Evolutionary conservation across 2,113 vertebrate species (phyloP).

Genomic region (Tenrec ecaudatus): DNA sequence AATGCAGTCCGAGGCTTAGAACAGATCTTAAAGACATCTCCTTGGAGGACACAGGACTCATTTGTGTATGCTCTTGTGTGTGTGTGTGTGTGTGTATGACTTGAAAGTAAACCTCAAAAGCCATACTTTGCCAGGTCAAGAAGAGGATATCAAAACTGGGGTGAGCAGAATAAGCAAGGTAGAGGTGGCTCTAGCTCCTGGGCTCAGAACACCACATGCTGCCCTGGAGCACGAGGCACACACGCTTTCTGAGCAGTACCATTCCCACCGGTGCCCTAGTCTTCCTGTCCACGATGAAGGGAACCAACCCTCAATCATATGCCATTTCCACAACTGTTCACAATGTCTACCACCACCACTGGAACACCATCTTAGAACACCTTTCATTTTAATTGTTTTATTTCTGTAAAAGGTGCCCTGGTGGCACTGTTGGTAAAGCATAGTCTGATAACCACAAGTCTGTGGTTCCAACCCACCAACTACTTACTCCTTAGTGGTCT

Average conservation of each 20-base stretch:
- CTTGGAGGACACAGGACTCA: background rate
- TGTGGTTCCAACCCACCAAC: too few species aligned
- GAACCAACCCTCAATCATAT: background rate
- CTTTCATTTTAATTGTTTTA: too few species aligned
- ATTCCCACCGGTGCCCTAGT: too few species aligned
- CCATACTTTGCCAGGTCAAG: background rate
- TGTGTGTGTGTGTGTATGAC: background rate
- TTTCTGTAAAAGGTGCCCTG: too few species aligned
- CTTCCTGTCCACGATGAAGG: background rate
- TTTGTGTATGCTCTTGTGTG: background rate
- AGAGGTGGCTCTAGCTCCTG: background rate
- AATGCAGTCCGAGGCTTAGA: background rate
- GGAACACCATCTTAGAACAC: background rate
- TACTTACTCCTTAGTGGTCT: too few species aligned
- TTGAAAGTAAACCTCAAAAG: background rate
- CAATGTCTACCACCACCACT: background rate
- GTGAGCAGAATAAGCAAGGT: too few species aligned
- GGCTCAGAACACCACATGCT: background rate
- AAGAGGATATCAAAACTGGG: background rate
- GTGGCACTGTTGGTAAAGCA: too few species aligned
- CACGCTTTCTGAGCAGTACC: background rate
- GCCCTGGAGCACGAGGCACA: too few species aligned
- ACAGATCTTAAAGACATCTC: background rate
- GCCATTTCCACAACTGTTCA: background rate
- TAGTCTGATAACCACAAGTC: too few species aligned